These are phyloP conservation scores for Cheirogaleus major DNA, from an alignment of 2,797 vertebrate species.

Conservation along the genomic window DNA sequence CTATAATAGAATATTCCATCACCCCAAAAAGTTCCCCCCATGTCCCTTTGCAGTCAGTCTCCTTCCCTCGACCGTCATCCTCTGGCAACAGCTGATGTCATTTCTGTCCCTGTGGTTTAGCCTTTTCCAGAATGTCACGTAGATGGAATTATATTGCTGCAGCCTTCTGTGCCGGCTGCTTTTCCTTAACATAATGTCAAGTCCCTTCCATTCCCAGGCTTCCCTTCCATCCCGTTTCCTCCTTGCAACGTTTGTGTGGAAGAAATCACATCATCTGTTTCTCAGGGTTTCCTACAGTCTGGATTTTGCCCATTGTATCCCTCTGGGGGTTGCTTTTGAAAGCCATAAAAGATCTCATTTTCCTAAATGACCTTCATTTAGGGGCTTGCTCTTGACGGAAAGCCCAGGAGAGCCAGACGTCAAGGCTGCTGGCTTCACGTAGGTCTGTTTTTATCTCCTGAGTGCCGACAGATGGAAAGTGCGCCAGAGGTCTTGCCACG, in stretches of 20 bases:
- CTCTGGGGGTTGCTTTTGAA: conserved; percentile 21
- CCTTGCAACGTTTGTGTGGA: not conserved
- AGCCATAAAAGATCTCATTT: conserved; percentile 38
- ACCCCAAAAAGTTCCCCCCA: not conserved
- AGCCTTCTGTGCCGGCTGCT: not conserved
- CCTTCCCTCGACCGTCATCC: not conserved
- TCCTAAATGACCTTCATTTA: not conserved
- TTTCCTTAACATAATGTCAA: not conserved
- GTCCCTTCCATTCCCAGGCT: not conserved
- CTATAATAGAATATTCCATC: not conserved
- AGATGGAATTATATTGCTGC: not conserved
- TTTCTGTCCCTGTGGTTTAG: not conserved
- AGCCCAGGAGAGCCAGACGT: not conserved
- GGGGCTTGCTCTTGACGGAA: not conserved
- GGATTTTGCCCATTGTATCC: not conserved
- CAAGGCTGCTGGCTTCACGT: not conserved
- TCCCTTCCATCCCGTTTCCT: not conserved
- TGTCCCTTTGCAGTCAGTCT: not conserved
- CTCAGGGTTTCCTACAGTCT: conserved; percentile 12
- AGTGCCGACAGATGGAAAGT: not conserved
- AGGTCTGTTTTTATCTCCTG: not conserved
- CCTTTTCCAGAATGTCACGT: not conserved
- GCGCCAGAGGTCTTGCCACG: not conserved
- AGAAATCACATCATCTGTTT: not conserved
- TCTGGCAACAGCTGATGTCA: not conserved